A percentile compares a stretch with the other conserved stretches of the same genome.
Conservation (phyloP, 2,888 invertebrate species). For the Melanchra persicariae region DNA sequence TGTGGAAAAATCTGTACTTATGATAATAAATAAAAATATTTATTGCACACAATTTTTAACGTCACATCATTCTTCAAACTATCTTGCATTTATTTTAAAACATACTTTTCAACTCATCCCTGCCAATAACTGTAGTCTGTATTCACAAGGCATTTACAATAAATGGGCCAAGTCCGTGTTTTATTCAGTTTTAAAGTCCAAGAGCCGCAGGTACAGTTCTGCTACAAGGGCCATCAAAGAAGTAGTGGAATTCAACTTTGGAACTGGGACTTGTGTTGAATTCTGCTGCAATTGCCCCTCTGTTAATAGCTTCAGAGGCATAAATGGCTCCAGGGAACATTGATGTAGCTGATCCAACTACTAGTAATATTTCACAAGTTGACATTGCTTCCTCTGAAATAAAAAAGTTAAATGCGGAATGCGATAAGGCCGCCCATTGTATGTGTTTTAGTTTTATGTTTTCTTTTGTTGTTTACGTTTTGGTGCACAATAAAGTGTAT, state of each 20-base stretch:
- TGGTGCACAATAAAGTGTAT: too few relatives aligned
- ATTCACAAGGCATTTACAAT: too few relatives aligned
- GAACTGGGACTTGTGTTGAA: conserved; percentile 83
- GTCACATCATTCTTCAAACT: not conserved
- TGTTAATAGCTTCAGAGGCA: conserved; percentile 93
- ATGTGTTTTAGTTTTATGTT: too few relatives aligned
- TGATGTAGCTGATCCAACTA: conserved; percentile 96
- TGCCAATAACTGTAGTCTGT: too few relatives aligned
- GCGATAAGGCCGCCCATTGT: too few relatives aligned
- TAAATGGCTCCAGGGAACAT: conserved; percentile 97
- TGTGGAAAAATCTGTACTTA: not conserved
- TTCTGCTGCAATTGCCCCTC: conserved; percentile 90
- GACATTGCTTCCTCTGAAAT: conserved; percentile 91
- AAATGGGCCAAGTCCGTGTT: not conserved
- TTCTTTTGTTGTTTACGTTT: too few relatives aligned
- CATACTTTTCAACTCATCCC: not conserved
- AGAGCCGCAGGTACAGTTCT: conserved; percentile 82
- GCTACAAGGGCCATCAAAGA: conserved; percentile 87
- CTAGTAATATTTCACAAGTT: conserved; percentile 94
- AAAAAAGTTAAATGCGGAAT: too few relatives aligned
- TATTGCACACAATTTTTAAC: not conserved
- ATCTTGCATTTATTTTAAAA: too few relatives aligned
- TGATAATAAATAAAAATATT: not conserved
- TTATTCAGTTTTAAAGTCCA: conserved; percentile 61
- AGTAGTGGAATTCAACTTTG: conserved; percentile 79